phyloP scores from a whole-genome alignment of 2,888 invertebrate species.

The Bibio marci region DNA sequence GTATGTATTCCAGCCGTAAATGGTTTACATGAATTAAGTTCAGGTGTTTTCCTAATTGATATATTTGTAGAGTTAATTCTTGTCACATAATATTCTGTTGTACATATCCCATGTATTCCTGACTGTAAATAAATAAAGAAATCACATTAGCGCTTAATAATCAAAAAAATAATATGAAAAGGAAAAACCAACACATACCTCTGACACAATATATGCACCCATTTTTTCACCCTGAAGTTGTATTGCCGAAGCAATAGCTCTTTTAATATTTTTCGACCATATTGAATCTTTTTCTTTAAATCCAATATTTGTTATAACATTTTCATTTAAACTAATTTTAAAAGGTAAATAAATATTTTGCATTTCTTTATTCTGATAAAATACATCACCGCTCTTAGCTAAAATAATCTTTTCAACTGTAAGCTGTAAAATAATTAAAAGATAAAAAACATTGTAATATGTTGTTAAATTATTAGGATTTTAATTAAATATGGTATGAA shows the following conservation, averaged over 20 bases:
- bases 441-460: not conserved
- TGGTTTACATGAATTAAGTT: constrained; percentile 24
- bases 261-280: constrained; percentile 50
- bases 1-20: constrained; percentile 26
- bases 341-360: constrained; percentile 29
- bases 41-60: constrained; percentile 27
- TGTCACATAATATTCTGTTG: constrained; percentile 30
- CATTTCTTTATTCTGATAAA: constrained; percentile 29
- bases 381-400: constrained; percentile 28
- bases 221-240: constrained; percentile 35
- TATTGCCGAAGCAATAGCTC: constrained; percentile 45
- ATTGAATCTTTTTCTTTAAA: constrained; percentile 34
- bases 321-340: constrained; percentile 22
- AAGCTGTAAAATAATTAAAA: constrained; percentile 16
- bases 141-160: too few relatives aligned
- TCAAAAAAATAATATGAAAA: too few relatives aligned
- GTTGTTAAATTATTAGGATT: not conserved
- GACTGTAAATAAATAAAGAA: too few relatives aligned
- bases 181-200: constrained; percentile 17
- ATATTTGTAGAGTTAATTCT: constrained; percentile 12
- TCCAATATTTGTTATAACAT: constrained; percentile 22
- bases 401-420: constrained; percentile 27
- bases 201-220: constrained; percentile 29
- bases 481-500: too few relatives aligned
- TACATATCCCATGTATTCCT: constrained; percentile 38